Percentiles rank a stretch among this genome's conserved stretches.
Evolutionary conservation across 2,113 vertebrate genomes (phyloP).

Genomic region (Cnemophilus loriae): DNA sequence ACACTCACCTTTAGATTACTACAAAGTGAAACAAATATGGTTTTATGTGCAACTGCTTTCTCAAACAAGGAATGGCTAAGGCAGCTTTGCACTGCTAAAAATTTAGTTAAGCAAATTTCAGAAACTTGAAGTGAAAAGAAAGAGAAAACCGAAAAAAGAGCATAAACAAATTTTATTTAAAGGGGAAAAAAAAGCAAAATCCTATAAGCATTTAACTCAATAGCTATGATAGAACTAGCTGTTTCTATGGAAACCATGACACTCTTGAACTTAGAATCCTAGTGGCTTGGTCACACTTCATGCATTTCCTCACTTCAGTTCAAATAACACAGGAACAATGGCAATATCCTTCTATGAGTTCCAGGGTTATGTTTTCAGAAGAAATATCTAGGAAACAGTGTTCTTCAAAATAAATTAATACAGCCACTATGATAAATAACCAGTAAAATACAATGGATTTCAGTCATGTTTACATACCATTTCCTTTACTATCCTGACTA

Average conservation of each 20-base stretch:
- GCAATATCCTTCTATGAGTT: neutral
- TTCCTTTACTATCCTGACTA: neutral
- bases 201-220: neutral
- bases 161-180: neutral
- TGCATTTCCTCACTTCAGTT: neutral
- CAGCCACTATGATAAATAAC: neutral
- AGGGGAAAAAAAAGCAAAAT: neutral
- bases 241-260: slow-evolving; percentile 3
- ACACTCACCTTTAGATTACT: neutral
- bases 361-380: neutral
- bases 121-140: neutral
- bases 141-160: neutral
- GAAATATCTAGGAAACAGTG: neutral
- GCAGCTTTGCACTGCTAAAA: neutral
- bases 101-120: neutral
- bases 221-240: neutral
- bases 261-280: neutral
- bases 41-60: neutral
- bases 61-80: neutral
- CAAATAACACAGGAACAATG: neutral
- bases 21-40: neutral
- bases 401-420: neutral
- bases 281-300: neutral
- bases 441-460: neutral
- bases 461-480: neutral